phyloP scores from a whole-genome alignment of 2,888 invertebrate species.

The Volucella inanis region DNA sequence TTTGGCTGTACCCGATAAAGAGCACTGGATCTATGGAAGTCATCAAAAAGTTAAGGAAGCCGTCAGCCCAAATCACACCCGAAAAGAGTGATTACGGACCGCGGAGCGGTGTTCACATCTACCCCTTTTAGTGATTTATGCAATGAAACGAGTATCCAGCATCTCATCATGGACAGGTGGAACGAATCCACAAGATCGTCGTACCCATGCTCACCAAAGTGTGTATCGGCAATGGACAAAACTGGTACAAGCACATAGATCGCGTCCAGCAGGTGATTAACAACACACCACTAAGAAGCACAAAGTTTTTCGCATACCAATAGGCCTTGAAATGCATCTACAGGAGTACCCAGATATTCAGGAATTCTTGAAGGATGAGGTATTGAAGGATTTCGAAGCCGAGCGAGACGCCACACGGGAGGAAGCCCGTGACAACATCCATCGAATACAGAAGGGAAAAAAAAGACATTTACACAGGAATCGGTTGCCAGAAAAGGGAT shows the following conservation, averaged over 20 bases:
- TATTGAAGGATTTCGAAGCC: constrained; percentile 12
- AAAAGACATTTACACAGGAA: constrained; percentile 18
- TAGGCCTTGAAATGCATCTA: constrained; percentile 49
- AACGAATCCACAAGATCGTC: too few relatives aligned
- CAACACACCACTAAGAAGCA: constrained; percentile 76
- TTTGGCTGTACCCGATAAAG: constrained; percentile 75
- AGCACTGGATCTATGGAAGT: too few relatives aligned
- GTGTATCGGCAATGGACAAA: constrained; percentile 76
- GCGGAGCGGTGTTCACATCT: constrained; percentile 76
- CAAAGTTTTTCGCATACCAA: constrained; percentile 50
- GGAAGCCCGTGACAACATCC: constrained; percentile 41
- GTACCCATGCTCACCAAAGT: constrained; percentile 80
- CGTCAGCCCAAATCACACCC: constrained; percentile 60
- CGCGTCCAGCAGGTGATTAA: constrained; percentile 77
- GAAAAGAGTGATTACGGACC: constrained; percentile 79
- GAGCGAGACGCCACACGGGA: neutral
- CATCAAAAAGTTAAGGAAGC: neutral
- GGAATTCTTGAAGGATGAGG: constrained; percentile 24
- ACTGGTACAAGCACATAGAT: constrained; percentile 77
- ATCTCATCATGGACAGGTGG: constrained; percentile 80
- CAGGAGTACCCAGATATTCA: constrained; percentile 17
- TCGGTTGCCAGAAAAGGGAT: constrained; percentile 23
- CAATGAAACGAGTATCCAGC: constrained; percentile 76
- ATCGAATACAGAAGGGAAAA: constrained; percentile 51
- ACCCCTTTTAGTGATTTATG: constrained; percentile 75